These are phyloP conservation scores for Dendropsophus ebraccatus DNA, from an alignment of 2,113 vertebrate species.

Conservation along the genomic window DNA sequence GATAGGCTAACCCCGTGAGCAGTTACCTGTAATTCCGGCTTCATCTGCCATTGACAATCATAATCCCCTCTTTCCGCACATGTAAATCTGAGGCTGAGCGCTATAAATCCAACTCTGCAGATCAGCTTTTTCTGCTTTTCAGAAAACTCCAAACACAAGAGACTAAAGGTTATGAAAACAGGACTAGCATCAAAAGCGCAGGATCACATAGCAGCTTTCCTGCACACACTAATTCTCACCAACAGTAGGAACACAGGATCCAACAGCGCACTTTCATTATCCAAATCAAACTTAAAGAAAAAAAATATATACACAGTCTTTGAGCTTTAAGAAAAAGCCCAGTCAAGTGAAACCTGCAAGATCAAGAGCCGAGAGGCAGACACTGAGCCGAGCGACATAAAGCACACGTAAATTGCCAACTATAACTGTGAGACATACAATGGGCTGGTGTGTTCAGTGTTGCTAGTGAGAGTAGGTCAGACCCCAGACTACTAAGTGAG, in stretches of 20 bases:
- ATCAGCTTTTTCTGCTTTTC: neutral
- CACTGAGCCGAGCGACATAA: neutral
- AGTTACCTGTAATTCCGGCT: no score
- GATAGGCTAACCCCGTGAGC: no score
- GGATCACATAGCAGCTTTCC: neutral
- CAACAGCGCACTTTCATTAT: neutral
- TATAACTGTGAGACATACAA: neutral
- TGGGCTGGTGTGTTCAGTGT: neutral
- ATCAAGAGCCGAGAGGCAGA: neutral
- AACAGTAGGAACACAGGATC: neutral
- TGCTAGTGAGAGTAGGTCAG: neutral
- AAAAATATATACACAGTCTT: no score
- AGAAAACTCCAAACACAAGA: neutral
- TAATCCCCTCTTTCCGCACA: neutral
- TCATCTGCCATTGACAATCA: no score
- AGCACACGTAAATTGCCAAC: neutral
- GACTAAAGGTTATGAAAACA: neutral
- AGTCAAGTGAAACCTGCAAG: neutral
- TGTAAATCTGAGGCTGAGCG: neutral
- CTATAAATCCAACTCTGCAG: neutral
- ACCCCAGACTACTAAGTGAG: neutral
- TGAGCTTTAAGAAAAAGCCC: neutral
- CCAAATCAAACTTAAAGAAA: no score
- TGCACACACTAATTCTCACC: neutral
- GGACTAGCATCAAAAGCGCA: neutral